Base-by-base conservation (phyloP, 2,888 invertebrate genomes). In the Agrotis puta region DNA sequence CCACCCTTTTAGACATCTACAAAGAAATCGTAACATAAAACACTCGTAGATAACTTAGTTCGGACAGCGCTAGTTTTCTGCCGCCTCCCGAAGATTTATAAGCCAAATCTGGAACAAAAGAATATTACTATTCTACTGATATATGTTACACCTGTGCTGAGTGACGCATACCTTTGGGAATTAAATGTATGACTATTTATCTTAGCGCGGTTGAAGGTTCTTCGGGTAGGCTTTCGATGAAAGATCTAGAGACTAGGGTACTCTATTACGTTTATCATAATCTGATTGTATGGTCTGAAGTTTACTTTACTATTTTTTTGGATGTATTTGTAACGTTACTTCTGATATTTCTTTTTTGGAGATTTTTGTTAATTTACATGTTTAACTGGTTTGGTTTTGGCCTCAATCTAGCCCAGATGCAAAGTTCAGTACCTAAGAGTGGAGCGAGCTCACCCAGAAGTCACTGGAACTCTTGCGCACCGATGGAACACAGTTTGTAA, bases 91-190 rank as follows among this genome's bases (percentile, higher is more conserved):
- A 84, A 90, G 90, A 91, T 91, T 90, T 91, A 91, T 92, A 85
- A 80, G 78, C 74, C 69, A 86, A 90, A 90, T 88, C 77, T 89
- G 82, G 85, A 87, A 88, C 84, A 88, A 88, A 88, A 87, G 88
- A 90, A 91, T 91, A 90, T 91, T 91, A 88, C 87, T 74, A 83
- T 85, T 86, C 83, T 62, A 63, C 81, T 86, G 88, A 89, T 87
- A 85, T 86, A 89, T 87, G 86, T 82, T 81, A 83, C 90, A 87
- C 87, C 85, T 85, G 87, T 68, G 74, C 78, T 86, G 86, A 87
- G 72, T 87, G 88, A 87, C 85, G 71, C 57, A 74, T 72, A 67
- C 74, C 64, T 84, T 70, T 74, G 68, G 74, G 64, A 64, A 74
- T 72, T 65, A 57, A 56, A 63, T 65, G 51, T 66, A 53, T 51